Conservation (phyloP, 2,888 invertebrate genomes). For the Ommatoiulus sabulosus region DNA sequence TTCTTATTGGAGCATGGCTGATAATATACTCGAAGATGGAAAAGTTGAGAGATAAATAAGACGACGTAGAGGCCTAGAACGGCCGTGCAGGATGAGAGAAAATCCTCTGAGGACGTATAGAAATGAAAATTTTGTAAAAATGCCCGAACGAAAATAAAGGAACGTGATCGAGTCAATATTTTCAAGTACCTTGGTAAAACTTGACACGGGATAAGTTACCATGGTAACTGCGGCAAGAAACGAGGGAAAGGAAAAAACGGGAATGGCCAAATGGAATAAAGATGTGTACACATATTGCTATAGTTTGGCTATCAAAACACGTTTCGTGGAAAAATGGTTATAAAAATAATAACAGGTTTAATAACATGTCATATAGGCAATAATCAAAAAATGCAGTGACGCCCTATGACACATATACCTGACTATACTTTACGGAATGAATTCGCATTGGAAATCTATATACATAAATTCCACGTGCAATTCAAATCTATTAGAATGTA, state of each 20-base stretch:
- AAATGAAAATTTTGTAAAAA: slow-evolving; percentile 7
- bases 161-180: slow-evolving; percentile 6
- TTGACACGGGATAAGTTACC: slow-evolving; percentile 19
- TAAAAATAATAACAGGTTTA: background rate
- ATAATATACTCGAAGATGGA: slow-evolving; percentile 10
- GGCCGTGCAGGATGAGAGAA: background rate
- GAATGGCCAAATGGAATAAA: background rate
- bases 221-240: slow-evolving; percentile 20
- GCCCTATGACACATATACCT: too few relatives aligned
- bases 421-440: too few relatives aligned
- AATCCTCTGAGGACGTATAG: background rate
- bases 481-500: too few relatives aligned
- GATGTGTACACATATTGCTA: background rate
- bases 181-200: slow-evolving; percentile 31
- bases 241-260: background rate
- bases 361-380: background rate
- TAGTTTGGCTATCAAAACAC: background rate
- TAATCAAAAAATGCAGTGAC: too few relatives aligned
- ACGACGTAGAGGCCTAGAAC: background rate
- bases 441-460: too few relatives aligned
- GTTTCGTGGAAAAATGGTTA: background rate
- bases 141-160: background rate
- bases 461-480: too few relatives aligned
- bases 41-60: background rate
- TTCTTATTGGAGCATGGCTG: slow-evolving; percentile 6